Conservation (phyloP, 2,797 vertebrate genomes). For the Lagodon rhomboides region DNA sequence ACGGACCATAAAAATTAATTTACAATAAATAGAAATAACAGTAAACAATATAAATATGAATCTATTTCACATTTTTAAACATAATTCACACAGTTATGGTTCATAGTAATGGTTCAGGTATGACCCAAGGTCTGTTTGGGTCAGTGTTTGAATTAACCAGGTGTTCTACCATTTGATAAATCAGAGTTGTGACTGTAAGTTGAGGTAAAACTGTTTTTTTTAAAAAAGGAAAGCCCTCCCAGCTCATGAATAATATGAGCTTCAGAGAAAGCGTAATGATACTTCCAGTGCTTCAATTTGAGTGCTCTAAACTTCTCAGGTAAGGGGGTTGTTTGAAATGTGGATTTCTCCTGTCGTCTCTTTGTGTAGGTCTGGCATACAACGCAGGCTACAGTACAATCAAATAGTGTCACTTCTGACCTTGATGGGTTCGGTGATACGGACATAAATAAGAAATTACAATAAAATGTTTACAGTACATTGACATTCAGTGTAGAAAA, state of each 20-base stretch:
- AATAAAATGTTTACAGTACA: constrained; percentile 63
- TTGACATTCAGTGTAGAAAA: constrained; percentile 80
- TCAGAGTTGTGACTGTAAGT: constrained; percentile 37
- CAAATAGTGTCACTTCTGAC: constrained; percentile 61
- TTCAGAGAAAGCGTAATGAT: constrained; percentile 34
- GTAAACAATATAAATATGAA: constrained; percentile 81
- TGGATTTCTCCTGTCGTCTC: constrained; percentile 11
- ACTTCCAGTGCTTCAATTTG: constrained; percentile 53
- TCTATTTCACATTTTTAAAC: constrained; percentile 76
- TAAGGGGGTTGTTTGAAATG: constrained; percentile 15
- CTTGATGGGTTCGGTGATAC: constrained; percentile 42
- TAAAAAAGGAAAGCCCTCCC: constrained; percentile 29
- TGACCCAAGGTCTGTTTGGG: constrained; percentile 18
- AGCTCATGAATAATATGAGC: constrained; percentile 38
- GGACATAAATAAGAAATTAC: constrained; percentile 66
- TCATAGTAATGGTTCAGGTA: constrained; percentile 40
- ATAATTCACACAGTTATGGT: constrained; percentile 61
- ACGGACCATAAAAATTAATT: constrained; percentile 73
- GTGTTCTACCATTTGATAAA: constrained; percentile 31
- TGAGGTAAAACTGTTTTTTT: constrained; percentile 76
- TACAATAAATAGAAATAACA: constrained; percentile 87
- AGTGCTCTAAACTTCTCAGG: constrained; percentile 29
- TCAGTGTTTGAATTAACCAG: constrained; percentile 32
- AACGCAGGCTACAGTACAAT: constrained; percentile 60
- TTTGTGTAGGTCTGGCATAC: constrained; percentile 19